Base-by-base conservation (phyloP, 1,140 invertebrate genomes). In the Apis laboriosa region DNA sequence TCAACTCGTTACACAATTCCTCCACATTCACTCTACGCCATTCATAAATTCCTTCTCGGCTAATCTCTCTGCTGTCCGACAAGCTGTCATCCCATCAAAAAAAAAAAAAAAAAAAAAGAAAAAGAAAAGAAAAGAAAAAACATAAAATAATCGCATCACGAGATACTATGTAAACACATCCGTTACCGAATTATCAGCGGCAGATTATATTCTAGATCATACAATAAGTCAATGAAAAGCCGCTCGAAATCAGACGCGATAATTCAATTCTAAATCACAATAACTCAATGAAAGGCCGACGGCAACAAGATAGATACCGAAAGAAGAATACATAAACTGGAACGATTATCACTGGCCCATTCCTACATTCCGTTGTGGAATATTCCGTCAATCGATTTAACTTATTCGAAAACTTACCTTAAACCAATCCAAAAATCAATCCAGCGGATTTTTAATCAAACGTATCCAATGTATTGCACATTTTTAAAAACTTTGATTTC, bases 331-430 rank as follows among this genome's bases (percentile, higher is more conserved):
- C 34, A 43, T 43, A 43, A 64, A 64, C 15, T 64, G 15, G 24
- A 2, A 19, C 24, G 17, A 64, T 64, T 28, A 64, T 58, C 55
- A 34, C n/a, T 51, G 58, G 9, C 13, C 24, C 61, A 28, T 28
- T 63, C 24, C 5, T 24, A 80, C 49, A 80, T 80, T 80, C 70
- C 78, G 24, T 71, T 71, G 0, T 43, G 34, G 34, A 43, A 43
- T 5, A 43, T 43, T 43, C 34, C 34, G 34, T 43, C 34, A 7
- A 43, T 43, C 34, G 34, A 43, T 43, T 43, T 7, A 43, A 43
- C 5, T 7, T 43, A 7, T 5, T 43, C 34, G 34, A 34, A 34
- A 34, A 34, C 1, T 34, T 34, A 34, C 34, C 3, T 34, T 3
- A 43, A 43, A 43, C 34, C 5, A 43, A 43, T 43, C 34, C 34